Conservation (phyloP, 2,113 vertebrate species). For the Pica pica region DNA sequence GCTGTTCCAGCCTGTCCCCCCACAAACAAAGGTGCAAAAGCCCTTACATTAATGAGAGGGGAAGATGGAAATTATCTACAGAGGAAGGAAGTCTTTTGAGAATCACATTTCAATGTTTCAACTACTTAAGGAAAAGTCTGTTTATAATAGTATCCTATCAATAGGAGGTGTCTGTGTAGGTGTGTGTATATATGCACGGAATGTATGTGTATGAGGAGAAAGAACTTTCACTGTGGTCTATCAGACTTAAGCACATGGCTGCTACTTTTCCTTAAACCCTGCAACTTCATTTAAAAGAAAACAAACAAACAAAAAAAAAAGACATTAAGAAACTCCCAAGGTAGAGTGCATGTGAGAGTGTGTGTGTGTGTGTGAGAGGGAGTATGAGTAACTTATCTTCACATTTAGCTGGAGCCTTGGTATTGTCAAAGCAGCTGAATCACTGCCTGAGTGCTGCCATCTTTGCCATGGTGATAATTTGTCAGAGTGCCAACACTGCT, state of each 20-base stretch:
- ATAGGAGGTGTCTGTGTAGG: background rate
- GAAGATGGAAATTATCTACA: background rate
- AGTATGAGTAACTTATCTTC: background rate
- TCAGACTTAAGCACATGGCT: background rate
- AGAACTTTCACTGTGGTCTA: background rate
- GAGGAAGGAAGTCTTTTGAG: background rate
- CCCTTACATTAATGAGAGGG: background rate
- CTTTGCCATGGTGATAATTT: constrained; percentile 51
- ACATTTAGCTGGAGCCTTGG: constrained; percentile 19
- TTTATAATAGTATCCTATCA: background rate
- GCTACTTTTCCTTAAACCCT: background rate
- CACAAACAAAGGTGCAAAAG: background rate
- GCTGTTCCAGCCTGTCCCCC: background rate
- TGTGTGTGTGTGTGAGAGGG: background rate
- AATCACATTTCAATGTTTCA: background rate
- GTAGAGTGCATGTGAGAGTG: background rate
- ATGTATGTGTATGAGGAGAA: background rate
- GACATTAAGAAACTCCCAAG: background rate
- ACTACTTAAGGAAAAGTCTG: background rate
- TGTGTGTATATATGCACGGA: background rate
- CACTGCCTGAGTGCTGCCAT: constrained; percentile 41
- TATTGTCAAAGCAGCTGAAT: constrained; percentile 65
- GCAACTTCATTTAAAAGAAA: background rate
- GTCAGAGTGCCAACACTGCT: constrained; percentile 47
- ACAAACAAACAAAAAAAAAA: background rate